Evolutionary conservation across 2,888 invertebrate genomes (phyloP).

Genomic region (Dasysyrphus tricinctus): DNA sequence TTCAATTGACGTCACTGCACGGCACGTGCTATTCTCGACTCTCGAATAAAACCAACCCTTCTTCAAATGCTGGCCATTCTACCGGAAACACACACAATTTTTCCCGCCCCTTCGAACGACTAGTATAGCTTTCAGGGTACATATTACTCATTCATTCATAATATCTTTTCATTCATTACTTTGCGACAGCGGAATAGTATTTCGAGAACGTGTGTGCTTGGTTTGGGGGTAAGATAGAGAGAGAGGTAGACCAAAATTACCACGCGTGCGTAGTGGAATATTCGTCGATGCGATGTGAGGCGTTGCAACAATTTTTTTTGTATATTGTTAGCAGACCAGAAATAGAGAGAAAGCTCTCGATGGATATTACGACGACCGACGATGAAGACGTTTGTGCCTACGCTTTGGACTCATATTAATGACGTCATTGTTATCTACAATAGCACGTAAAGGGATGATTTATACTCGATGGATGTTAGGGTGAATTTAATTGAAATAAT

Average conservation of each 20-base stretch:
- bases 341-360: conserved; percentile 46
- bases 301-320: conserved; percentile 12
- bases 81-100: conserved; percentile 16
- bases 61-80: not conserved
- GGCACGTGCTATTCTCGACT: conserved; percentile 76
- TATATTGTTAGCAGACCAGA: not conserved
- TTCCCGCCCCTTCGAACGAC: not conserved
- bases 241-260: not conserved
- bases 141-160: conserved; percentile 66
- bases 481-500: conserved; percentile 18
- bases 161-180: conserved; percentile 50
- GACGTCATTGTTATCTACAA: conserved; percentile 79
- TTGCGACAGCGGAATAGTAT: conserved; percentile 47
- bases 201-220: conserved; percentile 36
- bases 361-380: not conserved
- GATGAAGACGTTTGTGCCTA: conserved; percentile 44
- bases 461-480: not conserved
- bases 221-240: not conserved
- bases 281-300: conserved; percentile 8
- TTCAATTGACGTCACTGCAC: conserved; percentile 78
- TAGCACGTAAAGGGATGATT: conserved; percentile 9
- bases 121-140: conserved; percentile 22
- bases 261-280: conserved; percentile 43
- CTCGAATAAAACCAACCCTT: conserved; percentile 19
- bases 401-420: conserved; percentile 76